A percentile compares a stretch with the other conserved stretches of the same genome.
phyloP scores from a whole-genome alignment of 2,797 vertebrate species.

The Tadarida brasiliensis region DNA sequence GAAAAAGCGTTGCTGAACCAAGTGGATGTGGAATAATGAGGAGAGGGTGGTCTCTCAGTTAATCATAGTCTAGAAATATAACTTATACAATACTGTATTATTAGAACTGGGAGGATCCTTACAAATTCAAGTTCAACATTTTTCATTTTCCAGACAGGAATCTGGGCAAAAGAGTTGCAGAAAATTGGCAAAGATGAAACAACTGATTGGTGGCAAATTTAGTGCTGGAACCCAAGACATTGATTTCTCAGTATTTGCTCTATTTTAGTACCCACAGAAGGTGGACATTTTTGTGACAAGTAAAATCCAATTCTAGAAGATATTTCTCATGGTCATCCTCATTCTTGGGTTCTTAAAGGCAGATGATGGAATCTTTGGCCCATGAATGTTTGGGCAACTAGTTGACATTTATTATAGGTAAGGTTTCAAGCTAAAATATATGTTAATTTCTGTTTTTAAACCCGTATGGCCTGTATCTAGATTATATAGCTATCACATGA shows the following conservation, averaged over 20 bases:
- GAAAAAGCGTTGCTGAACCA: not conserved
- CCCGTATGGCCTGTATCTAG: not conserved
- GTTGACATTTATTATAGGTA: constrained; percentile 9
- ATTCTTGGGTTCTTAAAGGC: not conserved
- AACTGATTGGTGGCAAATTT: constrained; percentile 19
- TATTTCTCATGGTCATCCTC: not conserved
- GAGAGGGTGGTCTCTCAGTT: not conserved
- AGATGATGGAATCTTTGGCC: not conserved
- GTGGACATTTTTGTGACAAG: not conserved
- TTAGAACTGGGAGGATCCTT: constrained; percentile 47
- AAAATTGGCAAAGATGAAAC: constrained; percentile 30
- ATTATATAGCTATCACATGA: constrained; percentile 24
- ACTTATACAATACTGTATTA: not conserved
- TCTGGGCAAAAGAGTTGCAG: constrained; percentile 60
- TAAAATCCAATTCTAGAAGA: not conserved
- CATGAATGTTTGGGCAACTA: not conserved
- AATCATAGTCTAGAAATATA: not conserved
- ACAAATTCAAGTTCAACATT: constrained; percentile 11
- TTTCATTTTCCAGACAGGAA: constrained; percentile 54
- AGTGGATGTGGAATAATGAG: not conserved
- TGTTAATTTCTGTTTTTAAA: constrained; percentile 64
- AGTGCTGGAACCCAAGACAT: not conserved
- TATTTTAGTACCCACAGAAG: not conserved
- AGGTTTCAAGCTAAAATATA: constrained; percentile 54
- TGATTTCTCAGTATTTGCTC: not conserved